Evolutionary conservation across 2,888 invertebrate genomes (phyloP).

Genomic region (Pollenia amentaria): DNA sequence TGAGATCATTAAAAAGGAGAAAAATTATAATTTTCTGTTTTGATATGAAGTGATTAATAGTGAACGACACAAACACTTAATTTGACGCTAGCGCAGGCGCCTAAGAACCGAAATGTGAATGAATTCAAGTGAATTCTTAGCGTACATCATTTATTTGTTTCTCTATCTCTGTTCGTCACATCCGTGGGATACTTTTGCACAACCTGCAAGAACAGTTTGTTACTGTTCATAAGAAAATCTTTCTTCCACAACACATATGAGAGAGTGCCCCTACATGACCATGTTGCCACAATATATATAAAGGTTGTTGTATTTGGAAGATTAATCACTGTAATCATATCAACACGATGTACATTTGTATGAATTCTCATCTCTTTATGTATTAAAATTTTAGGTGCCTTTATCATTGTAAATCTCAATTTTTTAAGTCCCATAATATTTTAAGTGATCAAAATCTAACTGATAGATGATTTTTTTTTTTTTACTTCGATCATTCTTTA

Average conservation of each 20-base stretch:
- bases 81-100: slow-evolving; percentile 83
- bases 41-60: slow-evolving; percentile 80
- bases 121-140: slow-evolving; percentile 53
- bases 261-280: slow-evolving; percentile 1
- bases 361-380: neutral
- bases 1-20: slow-evolving; percentile 46
- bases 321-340: slow-evolving; percentile 83
- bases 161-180: slow-evolving; percentile 64
- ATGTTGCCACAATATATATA: slow-evolving; percentile 16
- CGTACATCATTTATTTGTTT: slow-evolving; percentile 55
- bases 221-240: slow-evolving; percentile 39
- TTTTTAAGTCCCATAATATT: slow-evolving; percentile 26
- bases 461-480: slow-evolving; percentile 59
- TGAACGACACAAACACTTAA: slow-evolving; percentile 83
- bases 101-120: slow-evolving; percentile 72
- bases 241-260: slow-evolving; percentile 6
- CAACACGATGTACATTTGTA: slow-evolving; percentile 77
- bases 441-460: slow-evolving; percentile 57
- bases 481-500: slow-evolving; percentile 29
- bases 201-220: slow-evolving; percentile 50
- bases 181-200: slow-evolving; percentile 74
- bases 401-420: slow-evolving; percentile 23
- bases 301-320: slow-evolving; percentile 74
- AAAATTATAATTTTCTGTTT: slow-evolving; percentile 55
- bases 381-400: slow-evolving; percentile 49